Percentiles rank a stretch among this genome's conserved stretches.
These are phyloP conservation scores for Charina bottae DNA, from an alignment of 2,113 vertebrate genomes.

Conservation along the genomic window DNA sequence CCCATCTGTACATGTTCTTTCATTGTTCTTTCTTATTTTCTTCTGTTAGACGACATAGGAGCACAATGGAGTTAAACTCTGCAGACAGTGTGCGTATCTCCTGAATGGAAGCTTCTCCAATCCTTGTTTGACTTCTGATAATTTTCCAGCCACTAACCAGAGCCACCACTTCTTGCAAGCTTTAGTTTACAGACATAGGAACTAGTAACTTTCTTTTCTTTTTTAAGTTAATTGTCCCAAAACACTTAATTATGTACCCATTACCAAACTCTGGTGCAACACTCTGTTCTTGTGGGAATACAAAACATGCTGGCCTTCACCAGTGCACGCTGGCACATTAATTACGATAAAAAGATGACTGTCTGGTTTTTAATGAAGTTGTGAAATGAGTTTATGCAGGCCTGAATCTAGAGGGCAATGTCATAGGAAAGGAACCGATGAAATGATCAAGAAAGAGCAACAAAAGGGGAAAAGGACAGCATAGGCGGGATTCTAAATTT, in stretches of 20 bases:
- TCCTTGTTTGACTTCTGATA: neutral
- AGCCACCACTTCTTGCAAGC: neutral
- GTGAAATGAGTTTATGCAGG: neutral
- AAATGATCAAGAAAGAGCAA: neutral
- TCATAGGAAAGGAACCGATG: neutral
- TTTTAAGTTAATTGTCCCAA: neutral
- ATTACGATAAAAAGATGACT: neutral
- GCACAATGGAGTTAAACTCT: neutral
- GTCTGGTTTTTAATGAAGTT: neutral
- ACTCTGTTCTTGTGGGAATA: no score
- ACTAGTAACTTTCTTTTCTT: neutral
- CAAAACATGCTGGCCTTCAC: neutral
- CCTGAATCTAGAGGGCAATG: neutral
- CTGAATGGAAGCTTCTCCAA: neutral
- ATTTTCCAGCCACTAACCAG: neutral
- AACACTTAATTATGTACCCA: neutral
- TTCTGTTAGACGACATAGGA: neutral
- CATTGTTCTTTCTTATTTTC: neutral
- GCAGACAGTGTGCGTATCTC: neutral
- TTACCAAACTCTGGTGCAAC: neutral
- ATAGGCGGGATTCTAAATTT: constrained; percentile 16
- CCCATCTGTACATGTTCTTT: neutral
- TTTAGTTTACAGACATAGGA: neutral
- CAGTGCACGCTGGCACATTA: neutral
- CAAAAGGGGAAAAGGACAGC: neutral